Conservation (phyloP, 1,140 invertebrate species). For the Scaptomyza hsui region DNA sequence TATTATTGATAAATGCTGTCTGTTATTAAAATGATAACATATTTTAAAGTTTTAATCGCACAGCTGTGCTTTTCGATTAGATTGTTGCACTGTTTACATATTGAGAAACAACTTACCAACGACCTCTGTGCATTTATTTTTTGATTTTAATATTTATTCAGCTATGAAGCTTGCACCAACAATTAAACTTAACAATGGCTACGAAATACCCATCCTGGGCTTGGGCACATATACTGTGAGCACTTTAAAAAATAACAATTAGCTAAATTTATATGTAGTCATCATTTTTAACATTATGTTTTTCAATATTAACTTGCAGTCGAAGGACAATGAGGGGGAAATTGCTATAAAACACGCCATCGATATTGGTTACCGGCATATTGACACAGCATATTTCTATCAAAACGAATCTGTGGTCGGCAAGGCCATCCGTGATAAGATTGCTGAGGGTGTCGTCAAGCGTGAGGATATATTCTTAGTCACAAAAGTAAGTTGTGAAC, state of each 20-base stretch:
- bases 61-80: too few relatives aligned
- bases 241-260: constrained; percentile 2
- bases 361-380: constrained; percentile 91
- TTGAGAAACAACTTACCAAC: neutral
- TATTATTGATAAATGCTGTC: too few relatives aligned
- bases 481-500: constrained; percentile 87
- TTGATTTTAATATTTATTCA: neutral
- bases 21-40: too few relatives aligned
- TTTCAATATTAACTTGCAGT: constrained; percentile 83
- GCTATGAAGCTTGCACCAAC: constrained; percentile 74
- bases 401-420: constrained; percentile 92
- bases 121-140: neutral
- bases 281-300: neutral
- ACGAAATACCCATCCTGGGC: constrained; percentile 87
- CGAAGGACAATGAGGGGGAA: constrained; percentile 87
- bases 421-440: constrained; percentile 87
- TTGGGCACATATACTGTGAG: constrained; percentile 88
- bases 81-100: neutral
- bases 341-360: constrained; percentile 89
- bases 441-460: constrained; percentile 87
- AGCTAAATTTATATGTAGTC: too few relatives aligned
- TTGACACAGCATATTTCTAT: constrained; percentile 93
- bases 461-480: constrained; percentile 94
- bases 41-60: too few relatives aligned
- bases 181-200: constrained; percentile 85